These are phyloP conservation scores for Leucoptera coffeella DNA, from an alignment of 2,888 invertebrate species.

Conservation along the genomic window DNA sequence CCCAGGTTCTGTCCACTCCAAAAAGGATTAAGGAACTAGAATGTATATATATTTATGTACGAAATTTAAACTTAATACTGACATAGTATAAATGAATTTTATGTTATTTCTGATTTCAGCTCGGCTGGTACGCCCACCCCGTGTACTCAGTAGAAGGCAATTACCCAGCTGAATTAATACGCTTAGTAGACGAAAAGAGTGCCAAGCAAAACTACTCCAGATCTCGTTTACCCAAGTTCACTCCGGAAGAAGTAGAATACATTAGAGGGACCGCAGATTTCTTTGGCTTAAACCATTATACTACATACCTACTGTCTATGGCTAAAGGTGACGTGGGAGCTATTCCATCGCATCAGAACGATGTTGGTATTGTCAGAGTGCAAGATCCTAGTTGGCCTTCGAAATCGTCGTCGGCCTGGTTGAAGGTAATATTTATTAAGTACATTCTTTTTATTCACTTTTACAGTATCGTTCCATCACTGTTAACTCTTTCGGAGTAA, in stretches of 20 bases:
- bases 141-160: slow-evolving; percentile 49
- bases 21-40: too few relatives aligned
- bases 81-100: too few relatives aligned
- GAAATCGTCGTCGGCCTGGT: slow-evolving; percentile 53
- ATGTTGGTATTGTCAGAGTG: slow-evolving; percentile 51
- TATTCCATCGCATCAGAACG: slow-evolving; percentile 55
- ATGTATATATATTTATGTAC: too few relatives aligned
- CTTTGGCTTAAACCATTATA: slow-evolving; percentile 46
- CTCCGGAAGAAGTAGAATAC: slow-evolving; percentile 34
- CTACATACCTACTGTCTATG: slow-evolving; percentile 37
- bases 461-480: too few relatives aligned
- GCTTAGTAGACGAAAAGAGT: slow-evolving; percentile 47
- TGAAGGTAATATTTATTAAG: slow-evolving; percentile 53
- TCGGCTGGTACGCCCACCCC: slow-evolving; percentile 53
- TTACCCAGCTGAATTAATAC: slow-evolving; percentile 49
- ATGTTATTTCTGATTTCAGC: slow-evolving; percentile 13
- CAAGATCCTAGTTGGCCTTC: slow-evolving; percentile 56
- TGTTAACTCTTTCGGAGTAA: too few relatives aligned
- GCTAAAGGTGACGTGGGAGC: slow-evolving; percentile 31
- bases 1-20: too few relatives aligned
- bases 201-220: slow-evolving; percentile 40
- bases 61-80: too few relatives aligned
- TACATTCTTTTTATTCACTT: too few relatives aligned
- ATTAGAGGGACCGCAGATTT: slow-evolving; percentile 42
- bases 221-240: slow-evolving; percentile 54